Evolutionary conservation across 1,140 invertebrate genomes (phyloP).

Genomic region (Liolophura sinensis): DNA sequence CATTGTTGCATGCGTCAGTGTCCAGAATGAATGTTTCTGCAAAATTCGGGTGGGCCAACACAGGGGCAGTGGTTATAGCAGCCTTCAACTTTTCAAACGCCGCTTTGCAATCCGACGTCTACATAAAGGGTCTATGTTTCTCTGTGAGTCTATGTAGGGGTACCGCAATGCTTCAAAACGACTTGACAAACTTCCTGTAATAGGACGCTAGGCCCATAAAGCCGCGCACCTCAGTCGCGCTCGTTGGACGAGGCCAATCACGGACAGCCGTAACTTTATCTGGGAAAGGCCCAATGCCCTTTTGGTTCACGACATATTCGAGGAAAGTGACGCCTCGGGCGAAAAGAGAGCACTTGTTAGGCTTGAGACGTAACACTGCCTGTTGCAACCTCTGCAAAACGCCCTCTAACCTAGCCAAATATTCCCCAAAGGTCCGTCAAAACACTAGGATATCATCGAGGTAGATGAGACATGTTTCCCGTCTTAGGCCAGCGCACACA

Average conservation of each 20-base stretch:
- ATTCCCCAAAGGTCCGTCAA: slow-evolving; percentile 13
- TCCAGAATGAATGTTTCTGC: no score
- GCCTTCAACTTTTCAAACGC: no score
- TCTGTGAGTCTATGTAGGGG: no score
- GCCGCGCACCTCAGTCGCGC: slow-evolving; percentile 12
- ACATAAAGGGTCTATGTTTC: no score
- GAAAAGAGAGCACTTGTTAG: slow-evolving; percentile 29
- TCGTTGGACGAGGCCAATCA: slow-evolving; percentile 16
- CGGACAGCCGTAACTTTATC: slow-evolving; percentile 12
- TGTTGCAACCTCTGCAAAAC: no score
- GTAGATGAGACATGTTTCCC: slow-evolving; percentile 20
- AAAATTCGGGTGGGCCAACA: no score
- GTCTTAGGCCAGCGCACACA: slow-evolving; percentile 22
- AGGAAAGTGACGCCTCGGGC: slow-evolving; percentile 17
- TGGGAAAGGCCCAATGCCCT: slow-evolving; percentile 13
- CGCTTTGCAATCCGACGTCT: no score
- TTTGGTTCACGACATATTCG: slow-evolving; percentile 19
- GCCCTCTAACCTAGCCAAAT: slow-evolving; percentile 14
- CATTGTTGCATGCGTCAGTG: slow-evolving; percentile 16
- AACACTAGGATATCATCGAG: slow-evolving; percentile 37
- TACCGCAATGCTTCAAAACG: slow-evolving; percentile 20
- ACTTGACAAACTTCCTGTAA: slow-evolving; percentile 15
- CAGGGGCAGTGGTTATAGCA: no score
- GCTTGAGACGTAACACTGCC: slow-evolving; percentile 22
- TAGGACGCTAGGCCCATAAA: slow-evolving; percentile 24